Conservation (phyloP, 2,888 invertebrate genomes). For the Antheraea yamamai region DNA sequence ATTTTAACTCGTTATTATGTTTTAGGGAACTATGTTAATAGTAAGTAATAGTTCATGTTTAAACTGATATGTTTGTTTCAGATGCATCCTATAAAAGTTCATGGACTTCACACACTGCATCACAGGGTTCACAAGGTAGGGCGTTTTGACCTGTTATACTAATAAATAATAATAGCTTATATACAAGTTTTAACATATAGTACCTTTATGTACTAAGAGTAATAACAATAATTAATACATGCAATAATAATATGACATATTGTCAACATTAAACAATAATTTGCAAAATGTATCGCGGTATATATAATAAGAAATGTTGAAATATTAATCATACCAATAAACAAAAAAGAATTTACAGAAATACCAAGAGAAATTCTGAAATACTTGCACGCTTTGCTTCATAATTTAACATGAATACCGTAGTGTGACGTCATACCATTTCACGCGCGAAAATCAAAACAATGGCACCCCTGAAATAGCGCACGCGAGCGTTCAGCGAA, state of each 20-base stretch:
- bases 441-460: conserved; percentile 72
- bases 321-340: background rate
- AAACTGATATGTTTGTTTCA: conserved; percentile 75
- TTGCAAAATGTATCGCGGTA: background rate
- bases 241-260: background rate
- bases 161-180: background rate
- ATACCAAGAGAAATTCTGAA: background rate
- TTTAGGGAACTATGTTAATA: background rate
- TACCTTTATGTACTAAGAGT: background rate
- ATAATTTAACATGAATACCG: conserved; percentile 12
- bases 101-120: conserved; percentile 89
- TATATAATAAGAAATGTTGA: background rate
- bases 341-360: background rate
- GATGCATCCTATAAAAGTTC: conserved; percentile 94
- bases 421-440: conserved; percentile 52
- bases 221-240: background rate
- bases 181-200: background rate
- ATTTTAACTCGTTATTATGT: background rate
- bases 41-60: background rate
- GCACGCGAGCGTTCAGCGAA: conserved; percentile 58
- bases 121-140: conserved; percentile 89
- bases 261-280: background rate
- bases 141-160: conserved; percentile 20
- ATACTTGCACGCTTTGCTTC: background rate
- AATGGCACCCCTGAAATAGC: conserved; percentile 63